These are phyloP conservation scores for Drosophila azteca DNA, from an alignment of 1,140 invertebrate genomes.

Conservation along the genomic window DNA sequence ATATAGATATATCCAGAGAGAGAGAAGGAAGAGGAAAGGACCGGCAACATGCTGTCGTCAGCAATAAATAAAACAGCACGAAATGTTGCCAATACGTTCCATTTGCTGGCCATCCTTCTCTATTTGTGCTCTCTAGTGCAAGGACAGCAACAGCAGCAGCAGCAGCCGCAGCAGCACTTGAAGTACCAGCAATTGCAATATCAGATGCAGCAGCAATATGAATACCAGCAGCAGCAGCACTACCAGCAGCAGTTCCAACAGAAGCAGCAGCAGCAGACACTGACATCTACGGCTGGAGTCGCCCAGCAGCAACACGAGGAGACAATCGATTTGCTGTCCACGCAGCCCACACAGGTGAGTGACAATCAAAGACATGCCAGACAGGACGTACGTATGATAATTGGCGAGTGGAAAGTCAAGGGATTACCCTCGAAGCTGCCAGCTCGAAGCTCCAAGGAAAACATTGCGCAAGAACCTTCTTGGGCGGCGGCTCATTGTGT, in stretches of 20 bases:
- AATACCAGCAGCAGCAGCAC: slow-evolving; percentile 73
- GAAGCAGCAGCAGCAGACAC: slow-evolving; percentile 52
- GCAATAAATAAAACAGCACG: slow-evolving; percentile 61
- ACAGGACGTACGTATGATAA: slow-evolving; percentile 32
- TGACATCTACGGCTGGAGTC: slow-evolving; percentile 29
- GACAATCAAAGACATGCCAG: slow-evolving; percentile 32
- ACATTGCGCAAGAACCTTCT: neutral
- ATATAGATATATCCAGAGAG: slow-evolving; percentile 18
- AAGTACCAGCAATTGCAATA: slow-evolving; percentile 76
- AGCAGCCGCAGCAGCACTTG: slow-evolving; percentile 57
- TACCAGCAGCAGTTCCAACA: slow-evolving; percentile 70
- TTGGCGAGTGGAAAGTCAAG: neutral
- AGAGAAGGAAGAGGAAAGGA: slow-evolving; percentile 1
- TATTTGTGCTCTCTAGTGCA: slow-evolving; percentile 66
- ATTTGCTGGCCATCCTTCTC: slow-evolving; percentile 65
- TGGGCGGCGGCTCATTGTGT: slow-evolving; percentile 46
- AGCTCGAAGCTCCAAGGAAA: slow-evolving; percentile 17
- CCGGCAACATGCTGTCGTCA: slow-evolving; percentile 61
- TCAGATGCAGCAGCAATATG: slow-evolving; percentile 78
- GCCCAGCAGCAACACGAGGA: slow-evolving; percentile 44
- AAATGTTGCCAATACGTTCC: slow-evolving; percentile 63
- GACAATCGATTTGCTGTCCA: slow-evolving; percentile 60
- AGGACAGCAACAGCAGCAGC: slow-evolving; percentile 49
- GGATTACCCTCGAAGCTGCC: slow-evolving; percentile 4
- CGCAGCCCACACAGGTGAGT: slow-evolving; percentile 69